Evolutionary conservation across 1,140 invertebrate species (phyloP).

Genomic region (Drosophila mayri): DNA sequence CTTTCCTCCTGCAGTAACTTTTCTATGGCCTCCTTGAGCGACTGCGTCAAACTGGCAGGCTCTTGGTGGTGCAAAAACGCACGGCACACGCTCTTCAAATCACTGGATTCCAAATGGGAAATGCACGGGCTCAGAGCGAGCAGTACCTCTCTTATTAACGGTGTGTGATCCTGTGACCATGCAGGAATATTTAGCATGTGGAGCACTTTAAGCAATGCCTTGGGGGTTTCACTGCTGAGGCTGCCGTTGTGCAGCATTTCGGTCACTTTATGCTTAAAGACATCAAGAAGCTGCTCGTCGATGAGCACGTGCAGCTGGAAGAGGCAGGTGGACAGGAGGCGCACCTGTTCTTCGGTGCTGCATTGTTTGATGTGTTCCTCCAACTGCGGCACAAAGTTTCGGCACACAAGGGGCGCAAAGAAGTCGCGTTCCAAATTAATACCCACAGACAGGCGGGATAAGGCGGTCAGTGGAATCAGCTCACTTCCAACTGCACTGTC

Average conservation of each 20-base stretch:
- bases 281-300: slow-evolving; percentile 42
- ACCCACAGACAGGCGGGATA: slow-evolving; percentile 74
- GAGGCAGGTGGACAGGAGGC: slow-evolving; percentile 73
- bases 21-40: slow-evolving; percentile 50
- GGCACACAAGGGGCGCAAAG: slow-evolving; percentile 65
- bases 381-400: slow-evolving; percentile 65
- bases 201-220: slow-evolving; percentile 68
- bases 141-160: slow-evolving; percentile 61
- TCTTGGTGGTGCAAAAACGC: slow-evolving; percentile 76
- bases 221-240: slow-evolving; percentile 47
- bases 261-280: slow-evolving; percentile 54
- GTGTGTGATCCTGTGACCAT: slow-evolving; percentile 69
- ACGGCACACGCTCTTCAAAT: slow-evolving; percentile 61
- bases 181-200: slow-evolving; percentile 71
- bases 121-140: slow-evolving; percentile 40
- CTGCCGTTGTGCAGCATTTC: slow-evolving; percentile 41
- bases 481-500: slow-evolving; percentile 7
- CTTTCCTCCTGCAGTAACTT: slow-evolving; percentile 46
- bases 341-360: slow-evolving; percentile 57
- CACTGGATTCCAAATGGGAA: slow-evolving; percentile 45
- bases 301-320: slow-evolving; percentile 71
- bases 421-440: slow-evolving; percentile 72
- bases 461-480: slow-evolving; percentile 51
- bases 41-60: slow-evolving; percentile 54
- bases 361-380: slow-evolving; percentile 51